Conservation (phyloP, 2,113 vertebrate genomes). For the Hystrix brachyura region DNA sequence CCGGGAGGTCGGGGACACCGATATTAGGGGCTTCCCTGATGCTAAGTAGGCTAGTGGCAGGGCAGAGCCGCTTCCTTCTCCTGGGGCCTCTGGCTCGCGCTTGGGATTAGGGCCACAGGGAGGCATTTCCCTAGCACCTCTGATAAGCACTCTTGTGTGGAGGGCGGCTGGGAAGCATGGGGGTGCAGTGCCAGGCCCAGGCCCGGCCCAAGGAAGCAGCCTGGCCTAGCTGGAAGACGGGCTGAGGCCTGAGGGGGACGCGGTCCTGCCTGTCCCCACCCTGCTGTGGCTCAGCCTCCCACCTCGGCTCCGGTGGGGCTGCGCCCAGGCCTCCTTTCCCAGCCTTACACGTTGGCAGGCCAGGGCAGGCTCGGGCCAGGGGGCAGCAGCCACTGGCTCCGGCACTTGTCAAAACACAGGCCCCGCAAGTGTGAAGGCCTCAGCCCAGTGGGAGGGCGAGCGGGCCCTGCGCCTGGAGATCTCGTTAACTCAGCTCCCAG, state of each 20-base stretch:
- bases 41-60: constrained; percentile 7
- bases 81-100: constrained; percentile 70
- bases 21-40: not conserved
- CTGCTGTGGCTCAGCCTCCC: not conserved
- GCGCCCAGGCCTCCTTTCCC: constrained; percentile 76
- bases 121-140: constrained; percentile 62
- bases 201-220: not conserved
- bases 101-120: constrained; percentile 40
- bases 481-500: constrained; percentile 80
- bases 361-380: constrained; percentile 37
- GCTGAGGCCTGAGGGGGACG: not conserved
- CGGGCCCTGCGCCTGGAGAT: constrained; percentile 77
- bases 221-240: fast-evolving
- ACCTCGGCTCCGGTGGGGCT: constrained; percentile 63
- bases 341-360: constrained; percentile 77
- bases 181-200: not conserved
- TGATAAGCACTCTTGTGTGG: constrained; percentile 70
- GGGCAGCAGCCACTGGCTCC: constrained; percentile 55
- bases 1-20: not conserved
- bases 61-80: constrained; percentile 53
- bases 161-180: not conserved
- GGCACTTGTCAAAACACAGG: constrained; percentile 90
- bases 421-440: constrained; percentile 85
- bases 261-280: not conserved
- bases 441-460: constrained; percentile 83